Conservation (phyloP, 1,140 invertebrate species). For the Batillaria attramentaria region DNA sequence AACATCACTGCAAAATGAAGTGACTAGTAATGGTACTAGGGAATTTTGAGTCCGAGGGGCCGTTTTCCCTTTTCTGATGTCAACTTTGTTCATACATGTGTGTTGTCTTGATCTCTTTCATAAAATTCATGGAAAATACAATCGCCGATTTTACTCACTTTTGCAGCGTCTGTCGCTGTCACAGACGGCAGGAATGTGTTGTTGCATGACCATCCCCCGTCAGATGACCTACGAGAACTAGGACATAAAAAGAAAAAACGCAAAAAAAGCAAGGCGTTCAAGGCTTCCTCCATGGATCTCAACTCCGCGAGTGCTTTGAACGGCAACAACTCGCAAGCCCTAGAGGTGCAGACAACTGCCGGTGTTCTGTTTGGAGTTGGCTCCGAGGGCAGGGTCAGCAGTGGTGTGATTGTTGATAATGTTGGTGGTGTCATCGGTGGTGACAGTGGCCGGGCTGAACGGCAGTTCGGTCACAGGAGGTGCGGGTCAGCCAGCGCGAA, state of each 20-base stretch:
- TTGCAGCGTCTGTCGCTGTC: no score
- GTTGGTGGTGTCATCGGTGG: neutral
- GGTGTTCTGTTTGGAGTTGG: neutral
- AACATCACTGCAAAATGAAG: no score
- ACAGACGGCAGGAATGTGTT: no score
- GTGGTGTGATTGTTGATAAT: neutral
- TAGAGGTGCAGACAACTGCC: neutral
- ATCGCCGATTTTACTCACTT: no score
- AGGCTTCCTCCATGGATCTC: neutral
- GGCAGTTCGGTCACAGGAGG: neutral
- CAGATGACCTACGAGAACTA: no score
- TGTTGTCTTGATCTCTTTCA: no score
- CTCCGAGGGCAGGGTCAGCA: neutral
- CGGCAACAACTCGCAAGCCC: neutral
- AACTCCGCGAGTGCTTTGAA: neutral
- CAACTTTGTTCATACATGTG: no score
- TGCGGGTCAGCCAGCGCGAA: conserved; percentile 14
- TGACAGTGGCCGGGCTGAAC: neutral
- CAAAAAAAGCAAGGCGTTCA: conserved; percentile 28
- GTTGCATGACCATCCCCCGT: no score
- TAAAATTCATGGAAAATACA: no score
- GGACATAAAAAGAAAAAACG: conserved; percentile 36
- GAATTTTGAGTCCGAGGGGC: no score
- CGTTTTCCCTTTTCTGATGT: no score
- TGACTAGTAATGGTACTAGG: no score